Evolutionary conservation across 53 echinoderm and acorn worm genomes (phyloP), one percentile per base, ranked within the genome.

Genomic region (Antedon mediterranea): DNA sequence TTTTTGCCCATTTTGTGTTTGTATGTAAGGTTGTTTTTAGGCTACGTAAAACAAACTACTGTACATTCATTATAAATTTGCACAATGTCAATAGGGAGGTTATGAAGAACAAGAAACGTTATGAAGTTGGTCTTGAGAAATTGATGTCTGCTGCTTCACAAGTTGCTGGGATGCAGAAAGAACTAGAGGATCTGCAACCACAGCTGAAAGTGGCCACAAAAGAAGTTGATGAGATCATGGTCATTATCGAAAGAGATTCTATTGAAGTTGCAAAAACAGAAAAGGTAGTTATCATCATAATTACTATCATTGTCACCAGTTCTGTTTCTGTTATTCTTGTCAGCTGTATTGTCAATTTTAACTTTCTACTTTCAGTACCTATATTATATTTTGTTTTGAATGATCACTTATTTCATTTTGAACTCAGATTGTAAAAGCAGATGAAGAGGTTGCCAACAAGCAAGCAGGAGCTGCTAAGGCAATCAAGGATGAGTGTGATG

Each of bases 141-240:
- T 86, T 95, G 3, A 81, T 89, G 78, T 92, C 91, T 30, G 95
- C 95, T 0, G 95, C 91, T n/a, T 95, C 95, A 3, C 95, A 95
- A 78, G 95, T 95, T 23, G 85, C 95, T 30, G 84, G 82, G 30
- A 95, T 95, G 95, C 95, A 95, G 88, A 89, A 87, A 78, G 95
- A 95, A 76, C 82, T 95, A 71, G 92, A 89, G 28, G 95, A 87
- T 28, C 85, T 95, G 30, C 95, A 95, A 74, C 95, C 95, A 23
- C 92, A 95, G 87, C 84, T 95, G 73, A 92, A 92, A 30, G 92
- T 92, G 0, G 95, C 95, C 31, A 95, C 91, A 43, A 84, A 89
- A 72, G 95, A 95, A 37, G 95, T 95, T 1, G 95, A 95, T 43
- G 95, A 95, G 33, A 95, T 95, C 32, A 95, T 95, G 95, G 86